Percentiles rank a stretch among this genome's conserved stretches.
phyloP scores from a whole-genome alignment of 2,888 invertebrate genomes.

The Orthonychiurus folsomi region DNA sequence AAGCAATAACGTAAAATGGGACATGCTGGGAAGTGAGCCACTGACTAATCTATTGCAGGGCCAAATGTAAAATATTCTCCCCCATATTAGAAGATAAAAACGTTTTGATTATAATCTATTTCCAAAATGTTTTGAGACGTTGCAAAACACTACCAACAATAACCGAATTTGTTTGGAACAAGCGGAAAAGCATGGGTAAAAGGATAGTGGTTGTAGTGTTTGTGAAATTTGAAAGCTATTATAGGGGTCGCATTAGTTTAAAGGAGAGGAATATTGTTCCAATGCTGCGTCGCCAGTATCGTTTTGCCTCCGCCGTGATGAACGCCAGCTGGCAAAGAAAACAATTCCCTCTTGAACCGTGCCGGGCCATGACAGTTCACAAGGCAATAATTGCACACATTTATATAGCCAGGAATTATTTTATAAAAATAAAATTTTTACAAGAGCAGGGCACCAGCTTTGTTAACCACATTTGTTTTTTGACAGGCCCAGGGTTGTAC shows the following conservation, averaged over 20 bases:
- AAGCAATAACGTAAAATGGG: background rate
- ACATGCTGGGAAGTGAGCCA: background rate
- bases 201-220: background rate
- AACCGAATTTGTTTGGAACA: no score
- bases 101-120: background rate
- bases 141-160: no score
- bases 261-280: background rate
- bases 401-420: no score
- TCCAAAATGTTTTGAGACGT: background rate
- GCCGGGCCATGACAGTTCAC: background rate
- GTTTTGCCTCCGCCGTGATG: background rate
- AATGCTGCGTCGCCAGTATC: background rate
- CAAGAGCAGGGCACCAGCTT: no score
- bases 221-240: background rate
- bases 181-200: no score
- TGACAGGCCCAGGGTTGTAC: background rate
- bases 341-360: background rate
- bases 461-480: no score
- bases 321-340: background rate
- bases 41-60: background rate
- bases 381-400: no score
- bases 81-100: background rate
- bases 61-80: background rate
- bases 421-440: no score
- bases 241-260: background rate